phyloP scores from a whole-genome alignment of 2,888 invertebrate genomes.

The Acanthosepion lycidas region DNA sequence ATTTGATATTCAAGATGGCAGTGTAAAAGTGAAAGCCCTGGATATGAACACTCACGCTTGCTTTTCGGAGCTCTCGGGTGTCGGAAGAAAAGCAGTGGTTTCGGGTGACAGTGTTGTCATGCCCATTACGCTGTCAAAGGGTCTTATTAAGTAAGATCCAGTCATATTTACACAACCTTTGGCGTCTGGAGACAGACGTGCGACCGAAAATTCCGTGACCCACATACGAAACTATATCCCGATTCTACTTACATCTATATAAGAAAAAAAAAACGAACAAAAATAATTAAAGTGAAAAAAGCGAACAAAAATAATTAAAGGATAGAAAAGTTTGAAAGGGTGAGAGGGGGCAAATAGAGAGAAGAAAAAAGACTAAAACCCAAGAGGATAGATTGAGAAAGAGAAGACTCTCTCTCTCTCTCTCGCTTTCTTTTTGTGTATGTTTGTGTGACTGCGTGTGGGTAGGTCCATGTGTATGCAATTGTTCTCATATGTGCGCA shows the following conservation, averaged over 20 bases:
- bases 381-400: too few species aligned
- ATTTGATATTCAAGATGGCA: not conserved
- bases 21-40: not conserved
- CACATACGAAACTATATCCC: not conserved
- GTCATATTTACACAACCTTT: conserved; percentile 33
- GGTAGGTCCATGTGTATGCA: too few species aligned
- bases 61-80: not conserved
- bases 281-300: not conserved
- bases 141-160: not conserved
- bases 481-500: too few species aligned
- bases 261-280: not conserved
- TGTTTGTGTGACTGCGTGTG: too few species aligned
- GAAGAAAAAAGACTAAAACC: too few species aligned
- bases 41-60: not conserved
- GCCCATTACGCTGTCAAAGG: not conserved
- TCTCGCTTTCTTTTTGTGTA: too few species aligned
- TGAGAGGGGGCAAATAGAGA: too few species aligned
- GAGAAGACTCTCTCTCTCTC: too few species aligned
- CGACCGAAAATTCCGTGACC: conserved; percentile 33
- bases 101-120: conserved; percentile 18
- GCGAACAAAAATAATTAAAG: not conserved
- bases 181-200: not conserved
- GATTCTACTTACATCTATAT: not conserved
- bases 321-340: too few species aligned
- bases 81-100: conserved; percentile 33